Base-by-base conservation (phyloP, 2,113 vertebrate species). In the Anolis sagrei region DNA sequence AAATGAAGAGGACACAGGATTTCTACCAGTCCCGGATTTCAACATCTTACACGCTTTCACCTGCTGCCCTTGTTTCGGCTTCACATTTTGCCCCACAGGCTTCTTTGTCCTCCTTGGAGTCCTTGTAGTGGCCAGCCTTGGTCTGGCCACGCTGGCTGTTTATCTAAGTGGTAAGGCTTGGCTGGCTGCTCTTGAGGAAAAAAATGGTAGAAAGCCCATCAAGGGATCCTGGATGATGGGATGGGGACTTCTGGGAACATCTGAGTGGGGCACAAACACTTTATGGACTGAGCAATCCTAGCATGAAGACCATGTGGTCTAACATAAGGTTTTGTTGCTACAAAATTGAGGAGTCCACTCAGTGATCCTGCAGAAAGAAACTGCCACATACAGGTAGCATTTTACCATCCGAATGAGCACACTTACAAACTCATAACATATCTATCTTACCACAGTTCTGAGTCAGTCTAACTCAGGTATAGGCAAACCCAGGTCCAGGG, bases 91-190 rank as follows among this genome's bases (percentile, higher is more conserved):
- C 8, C 95, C 95, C 0, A 95, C 95, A 1, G 85, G 94, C 62
- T 95, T 97, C 91, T 92, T 96, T 81, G 94, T 96, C 44, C 94
- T 97, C 13, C 90, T 97, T 1, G 88, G 93, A 0, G 88, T 97
- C 16, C 89, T 98, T 85, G 95, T 96, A 1, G 92, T 98, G 84
- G 94, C 95, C 0, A 97, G 96, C 88, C 93, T 97, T 66, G 92
- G 92, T 0, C 92, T 97, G 0, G 95, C 96, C 82, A 87, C 93
- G 0, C 88, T 97, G 89, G 96, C 96, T 0, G 93, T 97, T 88
- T 97, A 96, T 89, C 76, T 97, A 87, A 97, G 96, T 0, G 95
- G 96, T 96, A 96, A 0, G 68, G 27, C 1, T 21, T 39, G 0
- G 8, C 48, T 1, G 51, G 84, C 34, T 48, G 4, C 49, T 61